A percentile compares a stretch with the other conserved stretches of the same genome.
Evolutionary conservation across 2,888 invertebrate species (phyloP).

Genomic region (Venusia cambrica): DNA sequence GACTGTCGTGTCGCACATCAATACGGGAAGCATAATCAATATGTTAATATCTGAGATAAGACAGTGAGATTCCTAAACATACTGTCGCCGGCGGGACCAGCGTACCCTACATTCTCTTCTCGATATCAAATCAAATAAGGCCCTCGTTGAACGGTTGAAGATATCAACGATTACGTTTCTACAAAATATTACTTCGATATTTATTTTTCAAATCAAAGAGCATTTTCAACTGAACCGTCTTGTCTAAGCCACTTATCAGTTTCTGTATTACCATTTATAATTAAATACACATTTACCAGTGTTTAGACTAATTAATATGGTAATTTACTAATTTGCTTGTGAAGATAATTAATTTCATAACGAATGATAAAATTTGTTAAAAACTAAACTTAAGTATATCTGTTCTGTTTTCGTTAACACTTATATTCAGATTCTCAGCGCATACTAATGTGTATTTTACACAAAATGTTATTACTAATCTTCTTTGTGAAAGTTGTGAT

Average conservation of each 20-base stretch:
- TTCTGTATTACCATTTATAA: constrained; percentile 14
- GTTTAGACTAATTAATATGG: constrained; percentile 25
- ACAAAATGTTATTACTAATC: constrained; percentile 11
- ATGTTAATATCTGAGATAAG: constrained; percentile 76
- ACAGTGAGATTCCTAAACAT: constrained; percentile 65
- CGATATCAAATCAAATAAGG: constrained; percentile 66
- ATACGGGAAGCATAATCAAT: constrained; percentile 72
- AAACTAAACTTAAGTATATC: constrained; percentile 17
- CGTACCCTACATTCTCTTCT: constrained; percentile 62
- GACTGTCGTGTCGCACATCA: constrained; percentile 67
- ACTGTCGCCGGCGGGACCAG: constrained; percentile 61
- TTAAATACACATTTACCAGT: constrained; percentile 18
- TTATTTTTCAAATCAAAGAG: background rate
- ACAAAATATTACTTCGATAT: background rate
- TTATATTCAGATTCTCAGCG: constrained; percentile 17
- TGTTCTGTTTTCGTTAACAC: constrained; percentile 22
- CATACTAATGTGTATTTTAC: constrained; percentile 18
- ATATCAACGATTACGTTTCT: constrained; percentile 52
- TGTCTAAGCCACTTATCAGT: constrained; percentile 12
- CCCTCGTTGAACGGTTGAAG: constrained; percentile 42
- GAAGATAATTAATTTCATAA: constrained; percentile 22
- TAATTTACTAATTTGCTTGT: constrained; percentile 21
- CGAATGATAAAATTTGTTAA: constrained; percentile 21
- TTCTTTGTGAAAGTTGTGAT: constrained; percentile 5
- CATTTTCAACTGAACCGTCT: constrained; percentile 4